Evolutionary conservation across 2,888 invertebrate species (phyloP).

Genomic region (Synergus itoensis): DNA sequence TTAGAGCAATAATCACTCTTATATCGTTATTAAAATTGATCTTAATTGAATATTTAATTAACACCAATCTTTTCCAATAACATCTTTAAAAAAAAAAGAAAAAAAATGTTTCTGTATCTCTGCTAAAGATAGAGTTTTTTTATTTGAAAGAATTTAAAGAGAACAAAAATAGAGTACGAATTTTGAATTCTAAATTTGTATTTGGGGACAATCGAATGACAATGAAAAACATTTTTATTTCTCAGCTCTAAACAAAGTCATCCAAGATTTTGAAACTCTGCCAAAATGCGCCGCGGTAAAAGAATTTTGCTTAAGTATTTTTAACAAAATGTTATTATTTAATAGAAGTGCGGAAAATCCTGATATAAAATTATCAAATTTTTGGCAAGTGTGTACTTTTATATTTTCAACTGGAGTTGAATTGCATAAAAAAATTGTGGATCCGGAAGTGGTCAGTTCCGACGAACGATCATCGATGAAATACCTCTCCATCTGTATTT

Average conservation of each 20-base stretch:
- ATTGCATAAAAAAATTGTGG: constrained; percentile 17
- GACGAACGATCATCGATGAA: constrained; percentile 48
- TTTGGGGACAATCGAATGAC: too few species aligned
- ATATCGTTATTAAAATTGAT: not conserved
- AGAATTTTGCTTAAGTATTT: not conserved
- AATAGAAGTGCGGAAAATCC: not conserved
- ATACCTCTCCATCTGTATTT: constrained; percentile 57
- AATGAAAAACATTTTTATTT: too few species aligned
- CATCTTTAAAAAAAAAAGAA: not conserved
- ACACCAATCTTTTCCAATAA: not conserved
- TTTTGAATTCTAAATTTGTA: too few species aligned
- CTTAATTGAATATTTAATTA: not conserved
- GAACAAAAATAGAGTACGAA: too few species aligned
- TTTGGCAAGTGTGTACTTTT: not conserved
- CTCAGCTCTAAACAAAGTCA: too few species aligned
- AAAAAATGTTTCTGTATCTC: too few species aligned
- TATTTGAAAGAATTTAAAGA: too few species aligned
- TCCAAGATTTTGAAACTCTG: too few species aligned
- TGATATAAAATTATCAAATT: not conserved
- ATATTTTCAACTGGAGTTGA: not conserved
- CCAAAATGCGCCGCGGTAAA: too few species aligned
- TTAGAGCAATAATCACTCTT: not conserved
- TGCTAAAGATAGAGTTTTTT: too few species aligned
- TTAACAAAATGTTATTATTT: not conserved
- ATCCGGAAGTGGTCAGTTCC: constrained; percentile 31